Evolutionary conservation across 2,888 invertebrate species (phyloP).

Genomic region (Rhopalosiphum nymphaeae): DNA sequence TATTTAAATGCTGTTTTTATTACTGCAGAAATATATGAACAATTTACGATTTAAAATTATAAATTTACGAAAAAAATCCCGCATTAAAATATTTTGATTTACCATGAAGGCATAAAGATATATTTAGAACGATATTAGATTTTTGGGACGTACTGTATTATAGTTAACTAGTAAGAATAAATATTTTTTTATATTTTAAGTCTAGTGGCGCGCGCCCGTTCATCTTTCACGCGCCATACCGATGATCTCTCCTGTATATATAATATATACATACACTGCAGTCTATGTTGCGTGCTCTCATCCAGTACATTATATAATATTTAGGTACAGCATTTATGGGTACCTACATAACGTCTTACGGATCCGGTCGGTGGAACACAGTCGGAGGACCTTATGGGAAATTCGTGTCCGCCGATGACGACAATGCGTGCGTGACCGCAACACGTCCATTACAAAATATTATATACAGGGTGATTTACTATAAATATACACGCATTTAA

Average conservation of each 20-base stretch:
- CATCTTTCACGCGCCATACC: not conserved
- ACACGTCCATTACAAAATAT: not conserved
- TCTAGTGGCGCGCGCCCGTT: not conserved
- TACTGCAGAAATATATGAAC: not conserved
- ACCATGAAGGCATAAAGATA: not conserved
- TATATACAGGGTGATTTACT: not conserved
- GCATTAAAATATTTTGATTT: not conserved
- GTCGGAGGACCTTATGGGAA: constrained; percentile 22
- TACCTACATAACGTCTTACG: not conserved
- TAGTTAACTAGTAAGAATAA: not conserved
- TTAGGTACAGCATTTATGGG: not conserved
- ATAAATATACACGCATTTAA: not conserved
- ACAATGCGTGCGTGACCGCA: constrained; percentile 46
- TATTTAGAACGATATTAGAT: not conserved
- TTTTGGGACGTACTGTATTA: not conserved
- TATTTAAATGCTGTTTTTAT: not conserved
- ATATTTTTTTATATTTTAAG: not conserved
- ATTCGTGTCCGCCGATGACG: constrained; percentile 20
- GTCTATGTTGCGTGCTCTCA: not conserved
- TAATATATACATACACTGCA: not conserved
- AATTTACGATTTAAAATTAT: not conserved
- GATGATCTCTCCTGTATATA: not conserved
- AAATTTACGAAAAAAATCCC: not conserved
- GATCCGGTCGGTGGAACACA: constrained; percentile 45
- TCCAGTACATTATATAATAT: not conserved